Evolutionary conservation across 1,140 invertebrate genomes (phyloP).

Genomic region (Habropoda laboriosa): DNA sequence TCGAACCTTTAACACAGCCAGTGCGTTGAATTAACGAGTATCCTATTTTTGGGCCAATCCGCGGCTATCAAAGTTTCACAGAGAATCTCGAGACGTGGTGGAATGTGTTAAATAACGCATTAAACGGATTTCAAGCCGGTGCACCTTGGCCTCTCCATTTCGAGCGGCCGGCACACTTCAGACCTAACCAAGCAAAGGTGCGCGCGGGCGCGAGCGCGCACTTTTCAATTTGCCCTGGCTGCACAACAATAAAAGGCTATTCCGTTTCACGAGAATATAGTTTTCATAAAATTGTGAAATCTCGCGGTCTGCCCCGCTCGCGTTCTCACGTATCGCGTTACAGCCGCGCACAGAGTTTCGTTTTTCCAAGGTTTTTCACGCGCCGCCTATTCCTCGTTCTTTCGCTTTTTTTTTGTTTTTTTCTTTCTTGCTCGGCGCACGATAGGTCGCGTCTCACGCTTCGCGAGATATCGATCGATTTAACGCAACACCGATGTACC

Average conservation of each 20-base stretch:
- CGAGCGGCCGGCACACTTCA: not conserved
- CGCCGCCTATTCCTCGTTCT: not conserved
- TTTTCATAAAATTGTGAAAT: constrained; percentile 52
- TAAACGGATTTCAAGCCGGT: constrained; percentile 12
- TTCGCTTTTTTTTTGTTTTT: not conserved
- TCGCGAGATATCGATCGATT: not conserved
- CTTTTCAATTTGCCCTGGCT: not conserved
- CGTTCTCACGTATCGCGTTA: constrained; percentile 13
- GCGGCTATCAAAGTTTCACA: constrained; percentile 7
- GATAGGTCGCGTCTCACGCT: not conserved
- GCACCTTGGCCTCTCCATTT: constrained; percentile 36
- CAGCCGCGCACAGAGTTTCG: not conserved
- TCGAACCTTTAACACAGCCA: too few species aligned
- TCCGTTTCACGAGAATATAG: constrained; percentile 48
- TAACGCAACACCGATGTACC: not conserved
- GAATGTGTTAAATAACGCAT: not conserved
- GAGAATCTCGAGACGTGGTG: not conserved
- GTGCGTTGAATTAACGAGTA: not conserved
- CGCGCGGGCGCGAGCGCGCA: not conserved
- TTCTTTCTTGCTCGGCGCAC: not conserved
- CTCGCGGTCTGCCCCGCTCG: too few species aligned
- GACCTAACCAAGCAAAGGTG: not conserved
- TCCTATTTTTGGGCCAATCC: too few species aligned
- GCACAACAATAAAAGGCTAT: constrained; percentile 24
- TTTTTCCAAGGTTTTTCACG: constrained; percentile 25